Evolutionary conservation across 2,113 vertebrate species (phyloP).

Genomic region (Paedocypris sp.): DNA sequence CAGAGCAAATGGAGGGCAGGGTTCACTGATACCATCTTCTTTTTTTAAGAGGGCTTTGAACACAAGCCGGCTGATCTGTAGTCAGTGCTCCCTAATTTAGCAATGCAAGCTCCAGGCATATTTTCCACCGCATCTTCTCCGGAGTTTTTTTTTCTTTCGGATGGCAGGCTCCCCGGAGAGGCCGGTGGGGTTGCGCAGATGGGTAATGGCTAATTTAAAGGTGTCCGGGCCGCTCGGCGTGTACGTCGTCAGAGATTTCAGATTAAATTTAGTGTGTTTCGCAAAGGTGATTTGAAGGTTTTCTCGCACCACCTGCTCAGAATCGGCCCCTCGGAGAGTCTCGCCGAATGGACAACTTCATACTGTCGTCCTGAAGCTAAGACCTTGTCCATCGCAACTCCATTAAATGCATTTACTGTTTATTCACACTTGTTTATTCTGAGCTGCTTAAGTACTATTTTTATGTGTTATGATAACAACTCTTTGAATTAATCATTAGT

Average conservation of each 20-base stretch:
- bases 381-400: too few species aligned
- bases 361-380: too few species aligned
- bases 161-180: conserved; percentile 1
- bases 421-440: too few species aligned
- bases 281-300: conserved; percentile 9
- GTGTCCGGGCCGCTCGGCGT: conserved; percentile 7
- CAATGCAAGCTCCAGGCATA: not conserved
- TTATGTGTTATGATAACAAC: too few species aligned
- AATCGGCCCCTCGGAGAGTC: not conserved
- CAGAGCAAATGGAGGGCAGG: not conserved
- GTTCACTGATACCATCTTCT: not conserved
- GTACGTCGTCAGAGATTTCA: not conserved
- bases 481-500: too few species aligned
- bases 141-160: too few species aligned
- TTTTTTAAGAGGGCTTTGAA: not conserved
- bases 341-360: not conserved
- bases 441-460: too few species aligned
- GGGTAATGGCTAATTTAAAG: conserved; percentile 13
- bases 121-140: not conserved
- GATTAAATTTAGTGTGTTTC: conserved; percentile 7
- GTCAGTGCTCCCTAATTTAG: not conserved
- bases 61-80: not conserved
- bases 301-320: not conserved
- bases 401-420: too few species aligned
- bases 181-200: conserved; percentile 12